Evolutionary conservation across 64 coral and sea anemone species (phyloP).

Genomic region (Stichodactyla mertensii): DNA sequence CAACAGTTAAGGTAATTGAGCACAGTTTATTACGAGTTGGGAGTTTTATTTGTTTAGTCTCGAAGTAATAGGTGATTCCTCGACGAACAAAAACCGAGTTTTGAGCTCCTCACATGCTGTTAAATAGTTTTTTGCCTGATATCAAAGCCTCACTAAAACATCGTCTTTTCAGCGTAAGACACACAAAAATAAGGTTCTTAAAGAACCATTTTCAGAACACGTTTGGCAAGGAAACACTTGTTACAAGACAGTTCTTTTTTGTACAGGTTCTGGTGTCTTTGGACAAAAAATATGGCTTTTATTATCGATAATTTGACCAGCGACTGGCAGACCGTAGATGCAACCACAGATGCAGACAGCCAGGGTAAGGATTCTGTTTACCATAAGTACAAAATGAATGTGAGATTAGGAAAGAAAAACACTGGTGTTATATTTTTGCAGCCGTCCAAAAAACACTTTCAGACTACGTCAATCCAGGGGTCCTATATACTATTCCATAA

Average conservation of each 20-base stretch:
- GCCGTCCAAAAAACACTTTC: too few relatives aligned
- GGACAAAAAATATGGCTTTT: slow-evolving; percentile 2
- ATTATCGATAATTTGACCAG: slow-evolving; percentile 16
- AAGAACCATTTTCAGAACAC: too few relatives aligned
- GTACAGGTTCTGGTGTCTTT: background rate
- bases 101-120: background rate
- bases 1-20: background rate
- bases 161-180: background rate
- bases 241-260: background rate
- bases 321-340: background rate
- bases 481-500: too few relatives aligned
- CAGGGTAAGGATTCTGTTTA: background rate
- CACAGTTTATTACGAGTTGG: background rate
- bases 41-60: background rate
- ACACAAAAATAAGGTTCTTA: background rate
- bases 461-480: too few relatives aligned
- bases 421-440: background rate
- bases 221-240: too few relatives aligned
- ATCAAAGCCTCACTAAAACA: background rate
- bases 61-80: background rate
- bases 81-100: background rate
- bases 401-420: background rate
- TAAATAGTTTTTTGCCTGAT: background rate
- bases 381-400: too few relatives aligned
- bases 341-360: background rate